A percentile compares a stretch with the other conserved stretches of the same genome.
phyloP scores from a whole-genome alignment of 2,797 vertebrate genomes.

The Liasis olivaceus region DNA sequence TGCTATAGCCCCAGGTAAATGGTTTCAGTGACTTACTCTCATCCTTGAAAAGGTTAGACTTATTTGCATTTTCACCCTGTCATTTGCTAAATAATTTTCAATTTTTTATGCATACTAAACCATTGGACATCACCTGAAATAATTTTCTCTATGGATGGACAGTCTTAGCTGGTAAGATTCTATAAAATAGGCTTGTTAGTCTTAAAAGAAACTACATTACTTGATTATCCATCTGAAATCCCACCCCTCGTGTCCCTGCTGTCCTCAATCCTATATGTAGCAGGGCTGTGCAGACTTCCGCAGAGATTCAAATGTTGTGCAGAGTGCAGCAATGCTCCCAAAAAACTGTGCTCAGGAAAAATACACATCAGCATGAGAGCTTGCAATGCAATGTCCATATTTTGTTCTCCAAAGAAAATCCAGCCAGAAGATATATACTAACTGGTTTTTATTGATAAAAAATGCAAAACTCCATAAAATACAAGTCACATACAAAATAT shows the following conservation, averaged over 20 bases:
- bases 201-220: neutral
- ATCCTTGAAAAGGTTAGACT: slow-evolving; percentile 10
- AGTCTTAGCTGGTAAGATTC: neutral
- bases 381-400: too few relatives aligned
- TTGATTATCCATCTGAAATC: neutral
- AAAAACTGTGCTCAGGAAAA: too few relatives aligned
- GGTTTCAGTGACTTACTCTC: neutral
- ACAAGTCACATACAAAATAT: too few relatives aligned
- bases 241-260: neutral
- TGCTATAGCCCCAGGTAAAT: neutral
- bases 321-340: too few relatives aligned
- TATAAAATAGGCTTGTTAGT: neutral
- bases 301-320: neutral
- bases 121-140: neutral
- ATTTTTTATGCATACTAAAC: slow-evolving; percentile 12
- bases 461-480: too few relatives aligned
- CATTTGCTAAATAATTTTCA: slow-evolving; percentile 6
- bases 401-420: too few relatives aligned
- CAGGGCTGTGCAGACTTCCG: neutral
- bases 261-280: neutral
- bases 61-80: slow-evolving; percentile 13
- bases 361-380: too few relatives aligned
- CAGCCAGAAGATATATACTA: too few relatives aligned
- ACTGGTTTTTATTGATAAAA: too few relatives aligned
- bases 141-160: neutral